Conservation (phyloP, 2,888 invertebrate genomes). For the Lathronympha strigana region DNA sequence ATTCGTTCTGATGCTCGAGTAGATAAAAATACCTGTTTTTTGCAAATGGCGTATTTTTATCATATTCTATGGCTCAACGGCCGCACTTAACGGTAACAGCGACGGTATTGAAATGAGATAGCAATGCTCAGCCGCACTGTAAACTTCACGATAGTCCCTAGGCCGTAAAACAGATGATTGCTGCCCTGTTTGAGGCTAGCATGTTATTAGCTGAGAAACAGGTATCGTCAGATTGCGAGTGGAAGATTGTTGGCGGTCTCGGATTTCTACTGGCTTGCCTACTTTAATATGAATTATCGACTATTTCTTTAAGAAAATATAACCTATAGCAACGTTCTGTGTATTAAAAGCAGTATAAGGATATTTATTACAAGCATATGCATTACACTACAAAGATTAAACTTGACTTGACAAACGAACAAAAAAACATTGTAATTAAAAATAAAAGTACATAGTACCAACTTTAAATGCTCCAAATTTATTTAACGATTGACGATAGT, state of each 20-base stretch:
- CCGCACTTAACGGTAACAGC: slow-evolving; percentile 15
- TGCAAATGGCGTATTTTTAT: background rate
- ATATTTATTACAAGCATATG: no score
- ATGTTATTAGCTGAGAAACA: slow-evolving; percentile 17
- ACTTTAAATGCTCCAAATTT: background rate
- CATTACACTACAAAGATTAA: no score
- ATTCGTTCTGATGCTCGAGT: no score
- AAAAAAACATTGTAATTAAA: background rate
- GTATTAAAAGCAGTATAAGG: no score
- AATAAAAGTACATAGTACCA: no score
- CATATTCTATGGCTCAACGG: background rate
- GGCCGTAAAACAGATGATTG: slow-evolving; percentile 28
- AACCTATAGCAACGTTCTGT: no score
- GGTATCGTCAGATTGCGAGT: slow-evolving; percentile 6
- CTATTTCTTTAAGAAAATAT: no score
- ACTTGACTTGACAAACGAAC: no score
- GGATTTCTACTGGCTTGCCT: background rate
- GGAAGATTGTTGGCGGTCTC: background rate
- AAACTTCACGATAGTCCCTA: slow-evolving; percentile 26
- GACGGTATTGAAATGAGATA: slow-evolving; percentile 37
- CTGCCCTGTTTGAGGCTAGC: slow-evolving; percentile 22
- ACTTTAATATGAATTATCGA: no score
- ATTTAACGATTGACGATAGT: background rate
- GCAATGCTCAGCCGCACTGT: slow-evolving; percentile 25
- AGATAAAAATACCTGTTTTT: no score